These are phyloP conservation scores for Galemys pyrenaicus DNA, from an alignment of 2,113 vertebrate genomes.

Conservation along the genomic window DNA sequence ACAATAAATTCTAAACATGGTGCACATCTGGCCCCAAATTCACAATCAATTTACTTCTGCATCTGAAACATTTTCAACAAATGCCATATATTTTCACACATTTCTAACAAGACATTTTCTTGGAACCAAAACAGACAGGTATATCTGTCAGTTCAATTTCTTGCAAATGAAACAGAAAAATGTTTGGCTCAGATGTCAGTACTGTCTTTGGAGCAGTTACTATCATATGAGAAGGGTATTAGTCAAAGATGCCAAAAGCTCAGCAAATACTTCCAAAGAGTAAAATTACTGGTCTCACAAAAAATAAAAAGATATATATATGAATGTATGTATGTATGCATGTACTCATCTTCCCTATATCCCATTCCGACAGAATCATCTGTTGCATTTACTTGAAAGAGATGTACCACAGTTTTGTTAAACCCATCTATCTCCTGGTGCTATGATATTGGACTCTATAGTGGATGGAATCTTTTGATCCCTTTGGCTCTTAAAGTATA, in stretches of 20 bases:
- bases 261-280: constrained; percentile 79
- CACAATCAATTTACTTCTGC: constrained; percentile 85
- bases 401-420: constrained; percentile 47
- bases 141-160: constrained; percentile 86
- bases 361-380: constrained; percentile 73
- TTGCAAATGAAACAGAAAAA: constrained; percentile 85
- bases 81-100: constrained; percentile 87
- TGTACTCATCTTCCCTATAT: constrained; percentile 68
- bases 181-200: constrained; percentile 80
- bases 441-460: constrained; percentile 39
- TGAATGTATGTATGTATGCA: not conserved
- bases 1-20: constrained; percentile 84
- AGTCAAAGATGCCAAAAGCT: constrained; percentile 82
- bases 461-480: constrained; percentile 78
- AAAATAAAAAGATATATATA: constrained; percentile 49
- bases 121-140: constrained; percentile 86
- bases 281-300: constrained; percentile 80
- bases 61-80: constrained; percentile 86
- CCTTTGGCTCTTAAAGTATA: constrained; percentile 67
- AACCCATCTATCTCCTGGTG: constrained; percentile 56
- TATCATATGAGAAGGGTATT: constrained; percentile 83
- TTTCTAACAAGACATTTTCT: constrained; percentile 87
- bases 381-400: constrained; percentile 72
- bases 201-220: constrained; percentile 83
- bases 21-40: constrained; percentile 86